Evolutionary conservation across 2,113 vertebrate species (phyloP).

Genomic region (Psittacula cyanocephala): DNA sequence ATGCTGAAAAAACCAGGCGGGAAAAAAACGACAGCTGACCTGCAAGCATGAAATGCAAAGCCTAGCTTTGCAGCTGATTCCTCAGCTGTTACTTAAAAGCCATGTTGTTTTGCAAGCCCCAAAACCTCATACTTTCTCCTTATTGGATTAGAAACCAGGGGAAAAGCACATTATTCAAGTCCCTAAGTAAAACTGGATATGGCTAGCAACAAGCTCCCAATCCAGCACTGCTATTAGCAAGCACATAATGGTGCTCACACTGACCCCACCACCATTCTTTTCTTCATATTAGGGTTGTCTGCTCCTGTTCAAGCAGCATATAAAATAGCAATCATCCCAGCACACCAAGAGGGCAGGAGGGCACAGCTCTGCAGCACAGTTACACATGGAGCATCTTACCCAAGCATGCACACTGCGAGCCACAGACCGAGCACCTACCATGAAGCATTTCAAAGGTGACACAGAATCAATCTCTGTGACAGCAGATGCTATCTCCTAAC

Average conservation of each 20-base stretch:
- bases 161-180: slow-evolving; percentile 3
- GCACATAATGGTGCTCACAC: background rate
- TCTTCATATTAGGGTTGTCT: background rate
- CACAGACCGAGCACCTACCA: background rate
- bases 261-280: background rate
- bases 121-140: slow-evolving; percentile 28
- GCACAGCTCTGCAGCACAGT: background rate
- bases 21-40: background rate
- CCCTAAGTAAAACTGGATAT: background rate
- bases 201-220: background rate
- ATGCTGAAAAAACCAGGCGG: background rate
- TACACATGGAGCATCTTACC: background rate
- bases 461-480: background rate
- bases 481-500: background rate
- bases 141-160: background rate
- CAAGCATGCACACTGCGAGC: background rate
- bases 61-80: slow-evolving; percentile 32
- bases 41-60: slow-evolving; percentile 42
- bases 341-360: rapidly evolving
- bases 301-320: background rate
- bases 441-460: background rate
- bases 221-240: background rate
- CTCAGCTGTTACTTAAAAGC: slow-evolving; percentile 34
- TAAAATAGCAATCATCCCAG: background rate
- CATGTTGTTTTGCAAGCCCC: slow-evolving; percentile 9